Evolutionary conservation across 2,797 vertebrate genomes (phyloP), one percentile per base, ranked within the genome.

Genomic region (Vultur gryphus): DNA sequence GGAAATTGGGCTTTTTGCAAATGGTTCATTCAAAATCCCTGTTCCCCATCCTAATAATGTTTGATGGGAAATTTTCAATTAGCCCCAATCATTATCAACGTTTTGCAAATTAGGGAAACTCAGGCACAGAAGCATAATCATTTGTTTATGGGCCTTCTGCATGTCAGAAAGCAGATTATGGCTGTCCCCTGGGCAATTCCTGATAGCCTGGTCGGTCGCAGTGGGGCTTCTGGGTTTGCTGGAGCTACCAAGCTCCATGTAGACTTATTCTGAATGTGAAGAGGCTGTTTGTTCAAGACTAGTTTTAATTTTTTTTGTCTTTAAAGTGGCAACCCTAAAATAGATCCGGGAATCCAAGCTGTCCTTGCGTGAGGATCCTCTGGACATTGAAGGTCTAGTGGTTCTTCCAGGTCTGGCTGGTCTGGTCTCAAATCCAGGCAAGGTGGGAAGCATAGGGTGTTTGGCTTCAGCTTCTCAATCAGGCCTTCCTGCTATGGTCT

Each of bases 61-160:
- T 94, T 89, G 94, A 90, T 96, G 94, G 95, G 91, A 93, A 96
- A 94, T 97, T 97, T 97, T 95, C 93, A 96, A 95, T 97, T 96
- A 97, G 88, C 49, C 80, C 41, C 0, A 72, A 95, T 96, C 69
- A n/a, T 96, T 96, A 96, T 96, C 94, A 94, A 41, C 52, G 5
- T 94, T 95, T 92, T 92, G 67, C 71, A 95, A 92, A 97, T 95
- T 37, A 95, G 64, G 57, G 59, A 90, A 84, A 87, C 59, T 87
- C 64, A 4, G 78, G 84, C 96, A 92, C 84, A 77, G 86, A 48
- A 87, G 75, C 0, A 6, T 83, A 92, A 95, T 96, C 78, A 94
- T 89, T 94, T 95, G 96, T 93, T 97, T 95, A 97, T 87, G 86
- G 90, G 67, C 49, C 28, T 94, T 87, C 71, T 83, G 52, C 92